phyloP scores from a whole-genome alignment of 2,888 invertebrate genomes.

The Cataglyphis rosenhaueri region DNA sequence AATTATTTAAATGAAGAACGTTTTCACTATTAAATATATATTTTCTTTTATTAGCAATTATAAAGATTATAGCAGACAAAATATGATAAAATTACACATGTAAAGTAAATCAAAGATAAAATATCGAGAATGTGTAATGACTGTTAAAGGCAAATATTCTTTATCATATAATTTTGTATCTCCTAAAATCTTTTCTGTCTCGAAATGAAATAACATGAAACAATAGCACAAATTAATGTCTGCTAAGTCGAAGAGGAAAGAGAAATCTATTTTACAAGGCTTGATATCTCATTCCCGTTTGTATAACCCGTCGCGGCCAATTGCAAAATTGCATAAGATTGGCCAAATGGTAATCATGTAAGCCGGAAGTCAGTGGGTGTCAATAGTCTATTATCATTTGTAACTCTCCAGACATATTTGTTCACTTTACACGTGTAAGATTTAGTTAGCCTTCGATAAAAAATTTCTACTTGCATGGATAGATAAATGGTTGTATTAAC shows the following conservation, averaged over 20 bases:
- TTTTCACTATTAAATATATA: not conserved
- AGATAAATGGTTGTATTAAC: not conserved
- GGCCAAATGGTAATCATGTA: conserved; percentile 51
- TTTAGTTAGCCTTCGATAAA: not conserved
- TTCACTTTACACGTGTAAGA: conserved; percentile 23
- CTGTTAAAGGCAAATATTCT: not conserved
- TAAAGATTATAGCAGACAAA: not conserved
- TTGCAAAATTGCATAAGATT: conserved; percentile 73
- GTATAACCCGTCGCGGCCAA: conserved; percentile 51
- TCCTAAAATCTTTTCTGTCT: not conserved
- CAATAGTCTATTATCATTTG: conserved; percentile 62
- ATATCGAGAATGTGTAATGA: not conserved
- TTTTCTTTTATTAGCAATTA: not conserved
- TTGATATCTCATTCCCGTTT: conserved; percentile 56
- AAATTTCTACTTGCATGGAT: not conserved
- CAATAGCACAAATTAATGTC: conserved; percentile 13
- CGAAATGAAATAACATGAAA: not conserved
- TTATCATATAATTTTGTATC: not conserved
- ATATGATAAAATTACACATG: not conserved
- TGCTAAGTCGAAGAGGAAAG: conserved; percentile 21
- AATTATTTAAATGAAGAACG: not conserved
- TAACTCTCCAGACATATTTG: conserved; percentile 2
- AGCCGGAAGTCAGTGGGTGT: conserved; percentile 69
- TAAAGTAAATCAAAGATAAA: not conserved
- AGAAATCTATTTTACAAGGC: conserved; percentile 53